phyloP scores from a whole-genome alignment of 2,888 invertebrate species.

The Onthophagus sagittarius region DNA sequence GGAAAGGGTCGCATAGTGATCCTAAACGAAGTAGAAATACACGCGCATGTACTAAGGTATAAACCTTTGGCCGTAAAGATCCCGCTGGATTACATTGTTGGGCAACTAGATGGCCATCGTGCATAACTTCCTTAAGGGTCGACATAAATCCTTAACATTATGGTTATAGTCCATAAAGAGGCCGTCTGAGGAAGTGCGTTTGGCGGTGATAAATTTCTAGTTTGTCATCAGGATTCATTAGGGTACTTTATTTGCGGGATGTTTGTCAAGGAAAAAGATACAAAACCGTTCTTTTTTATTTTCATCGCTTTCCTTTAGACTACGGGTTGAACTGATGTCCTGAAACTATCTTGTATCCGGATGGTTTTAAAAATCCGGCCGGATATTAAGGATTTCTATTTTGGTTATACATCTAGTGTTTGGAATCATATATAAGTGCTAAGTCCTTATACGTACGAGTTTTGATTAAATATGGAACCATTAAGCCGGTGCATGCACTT shows the following conservation, averaged over 20 bases:
- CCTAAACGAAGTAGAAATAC: neutral
- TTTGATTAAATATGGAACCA: too few species aligned
- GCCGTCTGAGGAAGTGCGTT: neutral
- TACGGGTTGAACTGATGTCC: too few species aligned
- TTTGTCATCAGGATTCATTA: neutral
- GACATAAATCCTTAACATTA: neutral
- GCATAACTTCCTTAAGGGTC: neutral
- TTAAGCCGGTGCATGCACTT: too few species aligned
- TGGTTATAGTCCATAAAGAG: neutral
- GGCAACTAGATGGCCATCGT: neutral
- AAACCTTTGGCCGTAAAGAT: neutral
- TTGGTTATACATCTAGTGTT: too few species aligned
- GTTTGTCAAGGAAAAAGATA: neutral
- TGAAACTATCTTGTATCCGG: too few species aligned
- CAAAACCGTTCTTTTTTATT: neutral
- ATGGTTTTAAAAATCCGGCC: too few species aligned
- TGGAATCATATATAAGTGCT: too few species aligned
- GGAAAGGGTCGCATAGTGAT: neutral
- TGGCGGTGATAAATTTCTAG: neutral
- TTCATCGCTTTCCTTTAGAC: too few species aligned
- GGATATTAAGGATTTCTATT: too few species aligned
- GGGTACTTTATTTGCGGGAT: neutral
- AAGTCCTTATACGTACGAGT: too few species aligned
- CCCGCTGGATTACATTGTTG: neutral
- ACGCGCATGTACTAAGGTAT: neutral